Evolutionary conservation across 1,140 invertebrate species (phyloP), one percentile per base, ranked within the genome.

Genomic region (Pemphigus obesinymphae): DNA sequence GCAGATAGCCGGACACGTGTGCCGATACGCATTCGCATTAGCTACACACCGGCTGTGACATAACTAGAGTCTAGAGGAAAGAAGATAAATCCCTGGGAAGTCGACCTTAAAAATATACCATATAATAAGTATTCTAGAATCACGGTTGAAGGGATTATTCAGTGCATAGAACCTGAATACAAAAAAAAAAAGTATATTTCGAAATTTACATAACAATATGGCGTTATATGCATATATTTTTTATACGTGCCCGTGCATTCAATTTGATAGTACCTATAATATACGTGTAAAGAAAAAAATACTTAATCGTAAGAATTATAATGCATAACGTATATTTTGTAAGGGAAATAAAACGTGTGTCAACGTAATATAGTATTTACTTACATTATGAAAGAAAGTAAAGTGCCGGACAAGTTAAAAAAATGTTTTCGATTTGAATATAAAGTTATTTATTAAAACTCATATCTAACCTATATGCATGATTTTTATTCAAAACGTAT

Each of bases 181-280:
- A 31, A 31, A 72, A 70, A 40, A 70, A 31, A 70, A 31, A 34
- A 34, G 10, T 3, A 45, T 31, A 48, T 72, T 72, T 15, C 15
- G 15, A 72, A 72, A 72, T 72, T 72, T 48, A 72, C 68, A 72
- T 72, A 48, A 72, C 68, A 72, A 72, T 72, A 72, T 72, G 23
- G 26, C 2, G 66, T 11, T 13, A 29, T 61, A 70, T 23, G 5
- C 6, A 66, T 66, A n/a, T 45, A 43, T 6, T 26, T 23, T 6
- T 11, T 23, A 26, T 48, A 48, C 68, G 43, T 45, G 68, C 15
- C 40, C 13, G 15, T 15, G 40, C 43, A 68, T 68, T 68, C 15
- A 40, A 26, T 68, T 68, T 26, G 20, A 68, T 43, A 23, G 66
- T 43, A n/a, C n/a, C n/a, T n/a, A n/a, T n/a, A n/a, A n/a, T n/a